Evolutionary conservation across 2,113 vertebrate species (phyloP).

Genomic region (Rhabdomys dilectus): DNA sequence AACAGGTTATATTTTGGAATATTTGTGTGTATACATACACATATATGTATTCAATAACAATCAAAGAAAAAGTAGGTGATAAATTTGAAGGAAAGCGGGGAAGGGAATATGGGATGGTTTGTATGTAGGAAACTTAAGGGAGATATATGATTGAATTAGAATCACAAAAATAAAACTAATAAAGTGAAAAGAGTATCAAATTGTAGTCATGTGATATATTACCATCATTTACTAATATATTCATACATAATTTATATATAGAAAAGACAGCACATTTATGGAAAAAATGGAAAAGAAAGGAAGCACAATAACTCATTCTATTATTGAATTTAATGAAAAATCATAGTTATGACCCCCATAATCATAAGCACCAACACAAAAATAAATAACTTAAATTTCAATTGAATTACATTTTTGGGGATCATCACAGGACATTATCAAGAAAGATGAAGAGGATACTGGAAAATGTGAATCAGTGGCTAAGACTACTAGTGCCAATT

Average conservation of each 20-base stretch:
- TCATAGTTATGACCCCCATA: not conserved
- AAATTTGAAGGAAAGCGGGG: not conserved
- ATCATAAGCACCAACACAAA: not conserved
- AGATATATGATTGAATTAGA: not conserved
- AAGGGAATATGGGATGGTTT: not conserved
- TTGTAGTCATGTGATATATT: not conserved
- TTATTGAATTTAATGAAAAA: not conserved
- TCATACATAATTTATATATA: not conserved
- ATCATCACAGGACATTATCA: not conserved
- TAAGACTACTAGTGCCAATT: not conserved
- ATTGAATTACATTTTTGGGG: not conserved
- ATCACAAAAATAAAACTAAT: not conserved
- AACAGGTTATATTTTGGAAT: not conserved
- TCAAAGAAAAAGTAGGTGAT: not conserved
- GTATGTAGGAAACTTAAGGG: not conserved
- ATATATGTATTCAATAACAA: not conserved
- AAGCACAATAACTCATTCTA: not conserved
- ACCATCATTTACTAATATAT: not conserved
- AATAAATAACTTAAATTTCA: not conserved
- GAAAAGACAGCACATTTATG: not conserved
- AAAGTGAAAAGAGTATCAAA: not conserved
- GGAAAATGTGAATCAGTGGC: not conserved
- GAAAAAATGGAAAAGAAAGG: not conserved
- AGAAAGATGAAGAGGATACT: not conserved
- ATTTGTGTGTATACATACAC: not conserved